These are phyloP conservation scores for Antidorcas marsupialis DNA, from an alignment of 2,113 vertebrate genomes.

Conservation along the genomic window DNA sequence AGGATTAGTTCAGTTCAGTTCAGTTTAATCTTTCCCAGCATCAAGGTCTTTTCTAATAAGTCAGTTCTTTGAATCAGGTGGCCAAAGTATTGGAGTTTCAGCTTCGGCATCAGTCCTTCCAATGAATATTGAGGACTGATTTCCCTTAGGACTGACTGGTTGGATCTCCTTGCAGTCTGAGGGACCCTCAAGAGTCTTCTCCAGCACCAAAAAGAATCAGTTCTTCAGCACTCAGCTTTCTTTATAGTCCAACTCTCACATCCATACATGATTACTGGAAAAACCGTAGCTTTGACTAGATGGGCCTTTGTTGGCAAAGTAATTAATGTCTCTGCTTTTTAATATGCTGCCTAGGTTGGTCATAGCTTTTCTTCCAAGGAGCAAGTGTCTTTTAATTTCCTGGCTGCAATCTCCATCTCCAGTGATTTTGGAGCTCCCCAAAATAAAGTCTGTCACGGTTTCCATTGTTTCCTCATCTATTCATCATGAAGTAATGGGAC, in stretches of 20 bases:
- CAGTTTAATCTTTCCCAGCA: not conserved
- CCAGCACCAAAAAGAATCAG: not conserved
- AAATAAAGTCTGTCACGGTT: not conserved
- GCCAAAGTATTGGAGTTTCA: not conserved
- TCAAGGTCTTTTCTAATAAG: not conserved
- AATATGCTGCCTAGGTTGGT: not conserved
- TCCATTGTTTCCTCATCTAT: not conserved
- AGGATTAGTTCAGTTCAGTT: not conserved
- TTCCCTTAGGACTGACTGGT: not conserved
- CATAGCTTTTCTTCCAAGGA: not conserved
- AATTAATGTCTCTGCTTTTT: not conserved
- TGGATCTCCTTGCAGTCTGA: not conserved
- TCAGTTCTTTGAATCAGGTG: not conserved
- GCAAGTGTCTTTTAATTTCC: not conserved
- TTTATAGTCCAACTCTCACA: not conserved
- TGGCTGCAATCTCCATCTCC: not conserved
- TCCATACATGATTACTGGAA: not conserved
- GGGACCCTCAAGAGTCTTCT: not conserved
- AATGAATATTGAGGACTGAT: not conserved
- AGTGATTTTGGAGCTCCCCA: not conserved
- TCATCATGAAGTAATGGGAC: not conserved
- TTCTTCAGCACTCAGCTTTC: not conserved
- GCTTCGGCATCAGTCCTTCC: not conserved
- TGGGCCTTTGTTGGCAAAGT: not conserved
- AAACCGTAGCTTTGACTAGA: not conserved